phyloP scores from a whole-genome alignment of 2,113 vertebrate genomes.

The Eclectus roratus region DNA sequence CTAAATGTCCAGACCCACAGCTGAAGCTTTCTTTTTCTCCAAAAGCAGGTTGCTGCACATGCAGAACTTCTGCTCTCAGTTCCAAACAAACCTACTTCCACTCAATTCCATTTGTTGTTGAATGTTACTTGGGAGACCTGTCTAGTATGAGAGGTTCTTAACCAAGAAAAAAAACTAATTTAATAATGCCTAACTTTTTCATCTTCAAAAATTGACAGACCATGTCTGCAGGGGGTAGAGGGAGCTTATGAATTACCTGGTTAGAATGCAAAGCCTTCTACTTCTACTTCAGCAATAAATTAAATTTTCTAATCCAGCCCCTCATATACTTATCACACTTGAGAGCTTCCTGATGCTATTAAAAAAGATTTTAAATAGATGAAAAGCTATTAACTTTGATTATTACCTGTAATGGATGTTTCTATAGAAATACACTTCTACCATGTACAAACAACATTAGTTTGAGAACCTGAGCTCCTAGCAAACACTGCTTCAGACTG shows the following conservation, averaged over 20 bases:
- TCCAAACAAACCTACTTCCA: neutral
- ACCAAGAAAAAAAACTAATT: neutral
- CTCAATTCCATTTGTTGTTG: neutral
- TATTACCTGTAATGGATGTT: neutral
- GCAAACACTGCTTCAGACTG: neutral
- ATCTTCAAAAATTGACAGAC: neutral
- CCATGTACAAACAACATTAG: neutral
- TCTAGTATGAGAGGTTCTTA: neutral
- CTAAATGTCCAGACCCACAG: neutral
- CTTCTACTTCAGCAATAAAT: neutral
- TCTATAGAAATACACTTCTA: neutral
- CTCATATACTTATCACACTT: neutral
- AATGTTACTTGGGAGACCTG: neutral
- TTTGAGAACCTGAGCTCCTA: neutral
- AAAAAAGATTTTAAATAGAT: neutral
- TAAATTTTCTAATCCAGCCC: constrained; percentile 9
- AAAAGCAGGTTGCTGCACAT: neutral
- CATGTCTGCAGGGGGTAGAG: neutral
- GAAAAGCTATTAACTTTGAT: neutral
- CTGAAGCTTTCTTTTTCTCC: neutral
- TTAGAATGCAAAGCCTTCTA: constrained; percentile 1
- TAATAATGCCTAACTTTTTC: neutral
- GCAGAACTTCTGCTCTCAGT: neutral
- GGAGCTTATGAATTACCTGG: neutral
- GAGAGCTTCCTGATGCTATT: neutral